Percentiles rank a stretch among this genome's conserved stretches.
These are phyloP conservation scores for Emydura subglobosa DNA, from an alignment of 2,113 vertebrate species.

Conservation along the genomic window DNA sequence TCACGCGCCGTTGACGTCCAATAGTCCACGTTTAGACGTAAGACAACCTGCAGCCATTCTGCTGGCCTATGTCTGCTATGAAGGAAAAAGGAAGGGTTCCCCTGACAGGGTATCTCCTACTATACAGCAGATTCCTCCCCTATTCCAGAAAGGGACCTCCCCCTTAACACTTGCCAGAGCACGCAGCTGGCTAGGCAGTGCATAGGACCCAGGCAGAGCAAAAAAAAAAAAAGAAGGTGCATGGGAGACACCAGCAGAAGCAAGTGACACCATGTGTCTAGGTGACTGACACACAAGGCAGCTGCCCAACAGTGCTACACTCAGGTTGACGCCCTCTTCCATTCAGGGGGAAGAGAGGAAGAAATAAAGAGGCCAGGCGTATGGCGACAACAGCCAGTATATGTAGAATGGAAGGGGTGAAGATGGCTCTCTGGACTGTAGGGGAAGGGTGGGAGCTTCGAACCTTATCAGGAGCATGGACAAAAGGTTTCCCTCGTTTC, in stretches of 20 bases:
- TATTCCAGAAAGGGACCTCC: neutral
- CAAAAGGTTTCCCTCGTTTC: neutral
- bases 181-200: no score
- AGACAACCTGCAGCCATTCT: neutral
- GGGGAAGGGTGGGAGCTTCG: neutral
- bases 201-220: no score
- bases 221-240: no score
- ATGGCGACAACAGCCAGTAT: neutral
- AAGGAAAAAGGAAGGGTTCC: neutral
- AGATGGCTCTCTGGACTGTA: no score
- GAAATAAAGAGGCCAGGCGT: neutral
- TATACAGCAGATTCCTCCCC: neutral
- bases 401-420: no score
- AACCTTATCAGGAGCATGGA: rapidly evolving
- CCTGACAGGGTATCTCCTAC: neutral
- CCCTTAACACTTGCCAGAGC: neutral
- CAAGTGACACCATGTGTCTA: no score
- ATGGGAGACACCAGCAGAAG: no score
- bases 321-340: neutral
- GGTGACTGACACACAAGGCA: neutral
- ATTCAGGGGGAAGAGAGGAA: rapidly evolving
- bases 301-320: no score
- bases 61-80: neutral
- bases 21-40: neutral
- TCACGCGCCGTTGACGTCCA: neutral